Evolutionary conservation across 2,888 invertebrate genomes (phyloP).

Genomic region (Meliscaeva auricollis): DNA sequence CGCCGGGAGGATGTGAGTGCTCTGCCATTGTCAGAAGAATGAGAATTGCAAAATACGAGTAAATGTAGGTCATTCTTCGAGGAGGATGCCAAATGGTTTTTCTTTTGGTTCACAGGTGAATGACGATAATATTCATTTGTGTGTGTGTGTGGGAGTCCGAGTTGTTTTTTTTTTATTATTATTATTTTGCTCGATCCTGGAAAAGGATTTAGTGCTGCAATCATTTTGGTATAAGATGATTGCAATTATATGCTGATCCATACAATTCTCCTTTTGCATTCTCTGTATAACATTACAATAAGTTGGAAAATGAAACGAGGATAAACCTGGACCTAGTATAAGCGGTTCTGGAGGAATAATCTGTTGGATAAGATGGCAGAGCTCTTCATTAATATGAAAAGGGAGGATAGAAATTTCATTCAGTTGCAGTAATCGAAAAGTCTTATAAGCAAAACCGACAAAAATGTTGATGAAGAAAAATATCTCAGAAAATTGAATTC

Average conservation of each 20-base stretch:
- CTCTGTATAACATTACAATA: slow-evolving; percentile 45
- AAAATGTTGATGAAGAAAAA: not conserved
- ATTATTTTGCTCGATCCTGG: not conserved
- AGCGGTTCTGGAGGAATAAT: slow-evolving; percentile 50
- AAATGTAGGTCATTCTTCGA: slow-evolving; percentile 1
- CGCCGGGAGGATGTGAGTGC: not conserved
- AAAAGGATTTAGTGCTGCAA: slow-evolving; percentile 61
- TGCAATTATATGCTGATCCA: slow-evolving; percentile 73
- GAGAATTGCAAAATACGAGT: not conserved
- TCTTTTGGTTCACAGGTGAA: slow-evolving; percentile 54
- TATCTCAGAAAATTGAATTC: too few species aligned
- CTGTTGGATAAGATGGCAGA: slow-evolving; percentile 8
- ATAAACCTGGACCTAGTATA: slow-evolving; percentile 5
- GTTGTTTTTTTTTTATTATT: slow-evolving; percentile 5
- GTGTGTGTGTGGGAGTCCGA: slow-evolving; percentile 15
- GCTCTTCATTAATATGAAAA: not conserved
- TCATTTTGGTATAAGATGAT: slow-evolving; percentile 65
- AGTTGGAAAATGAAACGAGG: slow-evolving; percentile 22
- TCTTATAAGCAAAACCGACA: not conserved
- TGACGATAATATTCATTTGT: slow-evolving; percentile 52
- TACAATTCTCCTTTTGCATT: slow-evolving; percentile 48
- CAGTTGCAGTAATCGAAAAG: not conserved
- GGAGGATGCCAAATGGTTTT: slow-evolving; percentile 29
- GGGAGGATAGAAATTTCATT: not conserved
- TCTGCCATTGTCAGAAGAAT: slow-evolving; percentile 34